Conservation (phyloP, 1,140 invertebrate genomes). For the Anoplolepis gracilipes region DNA sequence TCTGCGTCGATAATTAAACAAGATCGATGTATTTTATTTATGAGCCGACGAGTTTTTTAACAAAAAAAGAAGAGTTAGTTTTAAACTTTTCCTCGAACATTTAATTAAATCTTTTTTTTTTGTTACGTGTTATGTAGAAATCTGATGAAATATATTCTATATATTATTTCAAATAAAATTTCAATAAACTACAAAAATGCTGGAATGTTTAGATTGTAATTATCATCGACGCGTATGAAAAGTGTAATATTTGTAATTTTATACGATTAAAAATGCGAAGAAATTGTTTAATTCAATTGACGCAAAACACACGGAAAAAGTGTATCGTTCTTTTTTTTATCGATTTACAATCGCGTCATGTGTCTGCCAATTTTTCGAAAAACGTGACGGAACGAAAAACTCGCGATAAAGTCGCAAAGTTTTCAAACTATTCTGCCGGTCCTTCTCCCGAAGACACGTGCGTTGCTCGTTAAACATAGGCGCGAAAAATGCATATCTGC, state of each 20-base stretch:
- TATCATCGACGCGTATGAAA: not conserved
- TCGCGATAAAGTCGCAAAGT: not conserved
- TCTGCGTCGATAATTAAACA: constrained; percentile 29
- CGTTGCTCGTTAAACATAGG: constrained; percentile 15
- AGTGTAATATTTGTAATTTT: not conserved
- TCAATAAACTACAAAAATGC: not conserved
- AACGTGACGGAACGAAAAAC: constrained; percentile 14
- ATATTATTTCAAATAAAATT: not conserved
- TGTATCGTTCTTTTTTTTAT: not conserved
- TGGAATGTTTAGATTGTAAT: not conserved
- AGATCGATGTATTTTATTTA: not conserved
- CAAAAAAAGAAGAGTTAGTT: not conserved
- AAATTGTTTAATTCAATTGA: not conserved
- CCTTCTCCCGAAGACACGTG: not conserved
- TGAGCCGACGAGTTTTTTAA: not conserved
- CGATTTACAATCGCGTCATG: not conserved
- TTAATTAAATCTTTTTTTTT: not conserved
- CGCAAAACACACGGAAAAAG: not conserved
- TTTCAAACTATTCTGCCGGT: not conserved
- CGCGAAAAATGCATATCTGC: not conserved
- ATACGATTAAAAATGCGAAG: not conserved
- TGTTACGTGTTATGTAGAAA: not conserved
- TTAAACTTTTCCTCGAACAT: not conserved
- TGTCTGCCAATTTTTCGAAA: not conserved
- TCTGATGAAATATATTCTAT: not conserved